These are phyloP conservation scores for Marcusenius ussheri DNA, from an alignment of 2,113 vertebrate genomes.

Conservation along the genomic window DNA sequence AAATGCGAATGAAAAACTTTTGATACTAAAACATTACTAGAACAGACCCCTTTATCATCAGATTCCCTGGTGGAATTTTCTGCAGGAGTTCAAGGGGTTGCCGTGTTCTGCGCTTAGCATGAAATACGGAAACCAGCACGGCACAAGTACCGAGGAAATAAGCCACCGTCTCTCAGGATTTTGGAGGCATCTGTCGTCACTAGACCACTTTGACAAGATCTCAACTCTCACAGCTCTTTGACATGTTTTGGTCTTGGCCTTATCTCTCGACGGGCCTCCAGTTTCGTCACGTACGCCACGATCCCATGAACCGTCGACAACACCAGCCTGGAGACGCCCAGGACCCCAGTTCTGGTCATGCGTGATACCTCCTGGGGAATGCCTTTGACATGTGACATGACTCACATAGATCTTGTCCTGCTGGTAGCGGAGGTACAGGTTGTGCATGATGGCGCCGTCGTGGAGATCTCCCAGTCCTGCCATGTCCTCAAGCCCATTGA, in stretches of 20 bases:
- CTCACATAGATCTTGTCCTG: conserved; percentile 88
- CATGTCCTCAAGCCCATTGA: conserved; percentile 84
- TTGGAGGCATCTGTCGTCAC: background rate
- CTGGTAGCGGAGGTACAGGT: conserved; percentile 79
- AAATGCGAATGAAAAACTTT: background rate
- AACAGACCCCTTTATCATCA: background rate
- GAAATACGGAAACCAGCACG: background rate
- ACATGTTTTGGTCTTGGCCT: background rate
- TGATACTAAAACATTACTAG: background rate
- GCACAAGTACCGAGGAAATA: background rate
- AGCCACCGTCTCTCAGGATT: background rate
- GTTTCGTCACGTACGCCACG: background rate
- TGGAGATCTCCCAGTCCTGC: conserved; percentile 81
- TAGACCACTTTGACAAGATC: background rate
- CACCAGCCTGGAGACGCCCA: background rate
- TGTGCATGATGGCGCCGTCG: conserved; percentile 91
- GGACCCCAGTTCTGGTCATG: background rate
- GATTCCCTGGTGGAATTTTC: background rate
- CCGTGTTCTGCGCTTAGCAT: background rate
- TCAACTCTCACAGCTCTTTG: background rate
- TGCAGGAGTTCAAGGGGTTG: background rate
- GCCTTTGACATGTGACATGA: conserved; percentile 21
- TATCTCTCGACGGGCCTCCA: background rate
- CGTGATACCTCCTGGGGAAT: no score
- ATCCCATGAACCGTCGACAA: background rate